phyloP scores from a whole-genome alignment of 2,797 vertebrate genomes.

The Hylomyscus alleni region DNA sequence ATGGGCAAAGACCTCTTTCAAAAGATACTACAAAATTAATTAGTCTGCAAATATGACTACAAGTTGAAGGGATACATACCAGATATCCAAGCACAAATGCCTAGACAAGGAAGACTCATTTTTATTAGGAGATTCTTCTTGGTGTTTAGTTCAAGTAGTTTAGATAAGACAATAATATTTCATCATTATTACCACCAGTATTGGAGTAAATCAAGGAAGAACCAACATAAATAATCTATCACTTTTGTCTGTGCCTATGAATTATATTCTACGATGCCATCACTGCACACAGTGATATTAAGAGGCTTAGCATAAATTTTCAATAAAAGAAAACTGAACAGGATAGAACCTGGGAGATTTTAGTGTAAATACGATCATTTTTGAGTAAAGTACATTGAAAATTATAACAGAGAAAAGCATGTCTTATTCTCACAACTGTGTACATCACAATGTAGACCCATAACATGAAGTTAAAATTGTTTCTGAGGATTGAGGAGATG shows the following conservation, averaged over 20 bases:
- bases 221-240: conserved; percentile 31
- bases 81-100: not conserved
- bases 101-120: not conserved
- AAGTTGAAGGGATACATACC: conserved; percentile 55
- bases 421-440: not conserved
- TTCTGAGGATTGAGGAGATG: not conserved
- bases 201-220: conserved; percentile 47
- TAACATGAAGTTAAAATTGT: not conserved
- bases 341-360: not conserved
- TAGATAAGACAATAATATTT: conserved; percentile 39
- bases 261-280: not conserved
- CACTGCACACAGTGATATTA: not conserved
- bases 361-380: conserved; percentile 28
- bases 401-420: not conserved
- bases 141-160: not conserved
- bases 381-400: conserved; percentile 33
- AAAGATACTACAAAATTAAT: conserved; percentile 74
- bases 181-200: conserved; percentile 26
- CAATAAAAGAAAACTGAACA: conserved; percentile 47
- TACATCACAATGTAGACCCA: not conserved
- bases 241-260: not conserved
- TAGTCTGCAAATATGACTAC: conserved; percentile 42
- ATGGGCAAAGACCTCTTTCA: conserved; percentile 58
- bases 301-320: conserved; percentile 8
- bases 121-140: conserved; percentile 36